These are phyloP conservation scores for Polydrusus tereticollis DNA, from an alignment of 2,888 invertebrate genomes.

Conservation along the genomic window DNA sequence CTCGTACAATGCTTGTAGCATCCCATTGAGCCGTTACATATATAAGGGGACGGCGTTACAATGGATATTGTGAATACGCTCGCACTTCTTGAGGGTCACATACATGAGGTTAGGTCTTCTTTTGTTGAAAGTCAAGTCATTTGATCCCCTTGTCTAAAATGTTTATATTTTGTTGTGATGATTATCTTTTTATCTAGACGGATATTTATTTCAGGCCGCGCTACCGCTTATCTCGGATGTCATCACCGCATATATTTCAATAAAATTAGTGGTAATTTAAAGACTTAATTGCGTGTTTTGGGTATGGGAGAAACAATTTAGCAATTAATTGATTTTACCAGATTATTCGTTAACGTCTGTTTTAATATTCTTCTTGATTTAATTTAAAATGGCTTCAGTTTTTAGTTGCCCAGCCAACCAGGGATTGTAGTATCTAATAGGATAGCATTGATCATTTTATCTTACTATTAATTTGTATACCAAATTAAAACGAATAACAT, in stretches of 20 bases:
- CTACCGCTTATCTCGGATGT: conserved; percentile 45
- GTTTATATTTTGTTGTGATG: conserved; percentile 49
- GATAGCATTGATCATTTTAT: too few species aligned
- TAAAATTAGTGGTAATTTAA: conserved; percentile 52
- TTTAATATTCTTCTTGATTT: conserved; percentile 5
- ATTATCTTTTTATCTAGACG: conserved; percentile 39
- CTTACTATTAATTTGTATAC: too few species aligned
- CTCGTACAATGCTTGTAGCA: conserved; percentile 62
- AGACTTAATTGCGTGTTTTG: conserved; percentile 50
- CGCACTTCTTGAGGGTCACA: conserved; percentile 44
- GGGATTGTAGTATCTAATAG: background rate
- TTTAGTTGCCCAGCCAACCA: background rate
- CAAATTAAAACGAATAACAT: too few species aligned
- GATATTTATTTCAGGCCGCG: conserved; percentile 46
- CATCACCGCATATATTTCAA: conserved; percentile 52
- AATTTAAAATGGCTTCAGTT: conserved; percentile 5
- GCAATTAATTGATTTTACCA: conserved; percentile 43
- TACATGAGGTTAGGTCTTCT: conserved; percentile 40
- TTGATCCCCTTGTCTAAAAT: conserved; percentile 56
- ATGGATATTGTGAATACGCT: conserved; percentile 30
- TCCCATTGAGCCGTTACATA: conserved; percentile 60
- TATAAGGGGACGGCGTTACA: conserved; percentile 36
- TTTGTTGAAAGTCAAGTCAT: conserved; percentile 63
- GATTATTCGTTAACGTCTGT: conserved; percentile 25
- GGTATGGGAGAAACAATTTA: conserved; percentile 39